Base-by-base conservation (phyloP, 2,888 invertebrate genomes). In the Drosophila niveifrons region DNA sequence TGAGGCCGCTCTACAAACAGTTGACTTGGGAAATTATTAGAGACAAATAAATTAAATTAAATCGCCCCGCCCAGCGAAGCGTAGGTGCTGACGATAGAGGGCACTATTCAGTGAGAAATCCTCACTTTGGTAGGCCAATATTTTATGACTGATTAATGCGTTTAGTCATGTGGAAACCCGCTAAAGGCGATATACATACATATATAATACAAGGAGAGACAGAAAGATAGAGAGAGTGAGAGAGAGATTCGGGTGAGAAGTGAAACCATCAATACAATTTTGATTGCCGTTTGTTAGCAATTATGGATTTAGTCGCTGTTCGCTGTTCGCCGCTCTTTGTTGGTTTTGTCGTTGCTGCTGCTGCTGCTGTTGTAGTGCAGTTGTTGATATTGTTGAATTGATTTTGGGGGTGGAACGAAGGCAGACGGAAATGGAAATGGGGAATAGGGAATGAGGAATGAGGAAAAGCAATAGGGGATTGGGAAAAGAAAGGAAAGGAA, bases 21-120 rank as follows among this genome's bases (percentile, higher is more conserved):
- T 85, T 83, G 81, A 83, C 86, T 81, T 86, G 88, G 88, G 86
- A 85, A 85, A 85, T 85, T 88, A 85, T 85, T 85, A 79, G 83
- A 83, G 75, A 77, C 88, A 85, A 85, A 85, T 85, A 88, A 85
- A 85, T 85, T 88, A 81, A 81, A 85, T 86, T 85, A 88, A 88
- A 85, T 85, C 72, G 81, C 79, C 50, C 53, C 56, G 75, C 79
- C 50, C 53, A 53, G 78, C 69, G 82, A 65, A 52, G 80, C 72
- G 67, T 71, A 85, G 85, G 76, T 75, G 76, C 78, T 55, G 66
- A 50, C 71, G 61, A 72, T 70, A 59, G 71, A 63, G 74, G 66
- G 64, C 57, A 77, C 61, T 11, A 11, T 10, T 34, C 46, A 53
- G 47, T 7, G 48, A 58, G 55, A 46, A 48, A 44, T 76, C 72